A percentile compares a stretch with the other conserved stretches of the same genome.
Conservation (phyloP, 1,140 invertebrate genomes). For the Leptonema lineaticorne region DNA sequence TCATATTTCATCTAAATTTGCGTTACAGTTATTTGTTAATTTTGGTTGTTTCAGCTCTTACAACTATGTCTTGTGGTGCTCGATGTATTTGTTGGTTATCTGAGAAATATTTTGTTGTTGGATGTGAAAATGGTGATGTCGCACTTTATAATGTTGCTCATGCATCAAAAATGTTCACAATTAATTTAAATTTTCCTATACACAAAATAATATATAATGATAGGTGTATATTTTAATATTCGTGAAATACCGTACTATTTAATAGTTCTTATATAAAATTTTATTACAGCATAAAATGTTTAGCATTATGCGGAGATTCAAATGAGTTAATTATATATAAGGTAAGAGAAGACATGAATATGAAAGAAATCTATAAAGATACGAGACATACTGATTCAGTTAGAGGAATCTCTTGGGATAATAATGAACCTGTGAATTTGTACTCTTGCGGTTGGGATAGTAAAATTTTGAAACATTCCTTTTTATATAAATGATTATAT, state of each 20-base stretch:
- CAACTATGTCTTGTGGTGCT: slow-evolving; percentile 47
- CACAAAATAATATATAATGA: slow-evolving; percentile 36
- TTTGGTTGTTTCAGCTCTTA: slow-evolving; percentile 44
- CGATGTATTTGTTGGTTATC: slow-evolving; percentile 50
- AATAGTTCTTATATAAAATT: neutral
- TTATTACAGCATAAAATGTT: slow-evolving; percentile 46
- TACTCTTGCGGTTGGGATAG: slow-evolving; percentile 52
- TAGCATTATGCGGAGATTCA: slow-evolving; percentile 54
- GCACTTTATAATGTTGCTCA: slow-evolving; percentile 45
- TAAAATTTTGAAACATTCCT: slow-evolving; percentile 45
- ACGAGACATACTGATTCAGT: slow-evolving; percentile 48
- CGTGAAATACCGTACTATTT: slow-evolving; percentile 16
- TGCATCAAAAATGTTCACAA: neutral
- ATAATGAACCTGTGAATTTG: slow-evolving; percentile 43
- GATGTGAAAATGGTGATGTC: slow-evolving; percentile 51
- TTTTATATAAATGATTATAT: slow-evolving; percentile 25
- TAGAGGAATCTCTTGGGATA: slow-evolving; percentile 50
- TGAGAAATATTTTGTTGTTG: slow-evolving; percentile 48
- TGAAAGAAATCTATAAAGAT: slow-evolving; percentile 48
- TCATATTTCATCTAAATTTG: neutral
- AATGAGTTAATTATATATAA: slow-evolving; percentile 50
- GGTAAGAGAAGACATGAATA: slow-evolving; percentile 40
- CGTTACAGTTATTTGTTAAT: neutral
- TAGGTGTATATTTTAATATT: slow-evolving; percentile 27
- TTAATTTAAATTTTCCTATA: slow-evolving; percentile 29